A percentile compares a stretch with the other conserved stretches of the same genome.
Conservation (phyloP, 2,888 invertebrate species). For the Dicyrtoma fusca region DNA sequence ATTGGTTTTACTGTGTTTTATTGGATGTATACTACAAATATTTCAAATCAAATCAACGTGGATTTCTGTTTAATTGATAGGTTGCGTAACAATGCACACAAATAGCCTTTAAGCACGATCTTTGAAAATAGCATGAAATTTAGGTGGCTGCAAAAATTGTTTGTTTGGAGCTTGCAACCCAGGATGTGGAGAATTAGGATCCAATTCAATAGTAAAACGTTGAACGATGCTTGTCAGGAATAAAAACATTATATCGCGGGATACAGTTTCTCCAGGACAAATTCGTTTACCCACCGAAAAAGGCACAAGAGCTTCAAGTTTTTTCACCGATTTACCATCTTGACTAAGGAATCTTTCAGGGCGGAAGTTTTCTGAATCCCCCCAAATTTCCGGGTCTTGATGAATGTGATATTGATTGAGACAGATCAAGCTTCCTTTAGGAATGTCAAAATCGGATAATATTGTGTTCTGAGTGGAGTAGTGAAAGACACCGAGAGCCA, state of each 20-base stretch:
- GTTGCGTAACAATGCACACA: too few relatives aligned
- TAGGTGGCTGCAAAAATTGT: not conserved
- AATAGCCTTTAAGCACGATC: too few relatives aligned
- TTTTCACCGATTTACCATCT: conserved; percentile 32
- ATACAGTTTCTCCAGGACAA: conserved; percentile 19
- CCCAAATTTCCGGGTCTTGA: conserved; percentile 44
- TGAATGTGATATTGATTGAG: conserved; percentile 37
- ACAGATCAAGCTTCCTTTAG: conserved; percentile 34
- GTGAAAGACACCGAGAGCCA: conserved; percentile 55
- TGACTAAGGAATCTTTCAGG: conserved; percentile 44
- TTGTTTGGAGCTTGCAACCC: not conserved
- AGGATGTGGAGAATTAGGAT: not conserved
- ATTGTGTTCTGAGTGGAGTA: conserved; percentile 46
- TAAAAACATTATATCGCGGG: conserved; percentile 18
- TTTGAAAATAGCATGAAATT: not conserved
- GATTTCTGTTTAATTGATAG: too few relatives aligned
- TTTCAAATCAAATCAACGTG: too few relatives aligned
- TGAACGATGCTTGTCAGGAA: conserved; percentile 17
- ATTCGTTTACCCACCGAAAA: conserved; percentile 26
- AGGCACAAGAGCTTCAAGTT: conserved; percentile 9
- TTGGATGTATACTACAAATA: too few relatives aligned
- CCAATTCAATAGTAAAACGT: not conserved
- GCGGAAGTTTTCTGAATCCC: conserved; percentile 39
- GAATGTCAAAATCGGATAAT: conserved; percentile 52
- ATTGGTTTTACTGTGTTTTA: too few relatives aligned